Conservation (phyloP, 92 coral and sea anemone genomes). For the Bergia sp. region DNA sequence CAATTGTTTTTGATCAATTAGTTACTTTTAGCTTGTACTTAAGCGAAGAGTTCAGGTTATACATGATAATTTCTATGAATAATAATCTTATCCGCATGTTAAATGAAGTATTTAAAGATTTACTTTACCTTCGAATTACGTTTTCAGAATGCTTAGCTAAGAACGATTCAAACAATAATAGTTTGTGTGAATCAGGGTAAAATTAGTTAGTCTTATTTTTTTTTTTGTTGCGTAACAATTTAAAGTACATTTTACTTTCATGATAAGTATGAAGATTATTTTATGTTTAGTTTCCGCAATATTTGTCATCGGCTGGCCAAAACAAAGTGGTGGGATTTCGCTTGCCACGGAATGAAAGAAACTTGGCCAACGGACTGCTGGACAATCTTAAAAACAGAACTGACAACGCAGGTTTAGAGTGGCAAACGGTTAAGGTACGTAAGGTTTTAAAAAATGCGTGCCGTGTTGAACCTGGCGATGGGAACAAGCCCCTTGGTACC, state of each 20-base stretch:
- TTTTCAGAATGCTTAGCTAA: too few relatives aligned
- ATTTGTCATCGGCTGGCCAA: background rate
- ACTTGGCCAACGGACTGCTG: background rate
- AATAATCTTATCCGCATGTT: too few relatives aligned
- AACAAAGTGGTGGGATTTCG: slow-evolving; percentile 54
- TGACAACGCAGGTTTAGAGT: background rate
- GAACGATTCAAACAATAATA: too few relatives aligned
- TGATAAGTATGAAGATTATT: background rate
- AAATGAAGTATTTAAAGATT: too few relatives aligned
- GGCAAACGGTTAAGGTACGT: background rate
- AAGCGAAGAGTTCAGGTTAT: background rate
- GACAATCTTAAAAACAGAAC: slow-evolving; percentile 13
- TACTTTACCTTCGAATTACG: too few relatives aligned
- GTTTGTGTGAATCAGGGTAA: too few relatives aligned
- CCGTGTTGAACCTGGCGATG: background rate
- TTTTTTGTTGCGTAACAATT: too few relatives aligned
- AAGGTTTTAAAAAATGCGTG: too few relatives aligned
- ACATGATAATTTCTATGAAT: background rate
- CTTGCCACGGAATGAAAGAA: slow-evolving; percentile 21
- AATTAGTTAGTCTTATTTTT: too few relatives aligned
- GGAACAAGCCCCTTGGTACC: background rate
- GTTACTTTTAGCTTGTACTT: too few relatives aligned
- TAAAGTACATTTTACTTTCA: background rate
- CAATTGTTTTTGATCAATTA: too few relatives aligned
- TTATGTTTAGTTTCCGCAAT: slow-evolving; percentile 34